Conservation (phyloP, 2,888 invertebrate species). For the Agonopterix heracliana region DNA sequence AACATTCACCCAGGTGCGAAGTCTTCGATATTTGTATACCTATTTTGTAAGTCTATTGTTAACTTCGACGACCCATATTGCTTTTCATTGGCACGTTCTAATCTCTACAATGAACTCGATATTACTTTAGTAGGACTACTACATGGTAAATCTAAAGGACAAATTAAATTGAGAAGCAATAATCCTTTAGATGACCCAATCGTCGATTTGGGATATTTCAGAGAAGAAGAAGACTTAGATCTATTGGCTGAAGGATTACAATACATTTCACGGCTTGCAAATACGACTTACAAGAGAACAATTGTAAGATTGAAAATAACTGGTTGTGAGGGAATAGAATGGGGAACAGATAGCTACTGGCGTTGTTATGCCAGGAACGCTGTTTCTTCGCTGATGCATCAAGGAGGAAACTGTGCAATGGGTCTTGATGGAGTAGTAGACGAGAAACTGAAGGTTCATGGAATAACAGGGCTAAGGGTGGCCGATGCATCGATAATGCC, state of each 20-base stretch:
- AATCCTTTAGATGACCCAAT: constrained; percentile 48
- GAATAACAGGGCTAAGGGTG: constrained; percentile 42
- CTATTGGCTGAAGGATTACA: constrained; percentile 39
- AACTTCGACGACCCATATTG: constrained; percentile 37
- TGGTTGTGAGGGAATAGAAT: constrained; percentile 64
- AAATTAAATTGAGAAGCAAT: constrained; percentile 40
- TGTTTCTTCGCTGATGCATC: constrained; percentile 77
- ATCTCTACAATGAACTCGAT: constrained; percentile 40
- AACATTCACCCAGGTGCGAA: constrained; percentile 47
- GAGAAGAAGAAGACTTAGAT: constrained; percentile 37
- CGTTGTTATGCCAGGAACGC: constrained; percentile 76
- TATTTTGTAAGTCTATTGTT: constrained; percentile 24
- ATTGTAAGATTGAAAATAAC: constrained; percentile 49
- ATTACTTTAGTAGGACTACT: constrained; percentile 31
- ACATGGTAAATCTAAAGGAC: constrained; percentile 52
- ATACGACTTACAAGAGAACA: constrained; percentile 40
- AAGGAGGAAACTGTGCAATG: constrained; percentile 66
- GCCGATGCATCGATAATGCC: constrained; percentile 62
- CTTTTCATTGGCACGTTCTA: constrained; percentile 34
- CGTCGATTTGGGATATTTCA: constrained; percentile 47
- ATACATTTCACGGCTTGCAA: constrained; percentile 33
- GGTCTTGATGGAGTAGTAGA: constrained; percentile 52
- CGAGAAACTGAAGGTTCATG: constrained; percentile 45
- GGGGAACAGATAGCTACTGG: constrained; percentile 78
- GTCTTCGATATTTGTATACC: constrained; percentile 29